A percentile compares a stretch with the other conserved stretches of the same genome.
phyloP scores from a whole-genome alignment of 2,797 vertebrate species.

The Telmatherina bonti region DNA sequence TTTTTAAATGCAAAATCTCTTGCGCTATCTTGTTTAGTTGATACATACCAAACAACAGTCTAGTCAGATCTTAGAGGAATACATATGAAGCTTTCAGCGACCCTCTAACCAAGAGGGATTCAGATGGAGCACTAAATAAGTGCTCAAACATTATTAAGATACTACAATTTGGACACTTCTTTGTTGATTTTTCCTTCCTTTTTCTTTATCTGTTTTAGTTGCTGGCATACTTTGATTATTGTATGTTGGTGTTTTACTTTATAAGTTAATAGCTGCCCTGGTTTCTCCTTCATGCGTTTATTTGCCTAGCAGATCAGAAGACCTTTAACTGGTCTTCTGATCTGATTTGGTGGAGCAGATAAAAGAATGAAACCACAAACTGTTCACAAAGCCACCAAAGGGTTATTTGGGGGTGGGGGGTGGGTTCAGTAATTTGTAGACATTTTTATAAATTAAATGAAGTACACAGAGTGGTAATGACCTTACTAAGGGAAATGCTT shows the following conservation, averaged over 20 bases:
- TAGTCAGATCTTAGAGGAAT: conserved; percentile 31
- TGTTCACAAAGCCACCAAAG: conserved; percentile 4
- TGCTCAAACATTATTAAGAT: conserved; percentile 62
- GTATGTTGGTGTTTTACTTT: conserved; percentile 31
- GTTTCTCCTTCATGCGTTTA: too few relatives aligned
- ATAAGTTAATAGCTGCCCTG: conserved; percentile 42
- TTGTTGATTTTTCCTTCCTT: not conserved
- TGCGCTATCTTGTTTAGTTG: conserved; percentile 10
- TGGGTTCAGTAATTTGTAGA: too few relatives aligned
- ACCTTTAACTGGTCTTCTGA: conserved; percentile 29
- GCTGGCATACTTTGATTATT: conserved; percentile 31
- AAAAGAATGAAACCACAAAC: conserved; percentile 35
- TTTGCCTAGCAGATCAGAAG: too few relatives aligned
- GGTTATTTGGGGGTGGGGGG: too few relatives aligned
- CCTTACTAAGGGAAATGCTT: not conserved
- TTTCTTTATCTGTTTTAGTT: conserved; percentile 26
- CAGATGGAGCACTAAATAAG: conserved; percentile 47
- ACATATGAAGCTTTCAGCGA: conserved; percentile 14
- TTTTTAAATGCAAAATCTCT: conserved; percentile 8
- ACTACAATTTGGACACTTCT: conserved; percentile 16
- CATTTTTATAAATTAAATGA: conserved; percentile 9
- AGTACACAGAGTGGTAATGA: conserved; percentile 4
- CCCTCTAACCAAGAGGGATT: conserved; percentile 36
- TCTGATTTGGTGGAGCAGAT: conserved; percentile 38
- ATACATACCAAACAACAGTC: not conserved